Evolutionary conservation across 2,797 vertebrate genomes (phyloP).

Genomic region (Carcharodon carcharias): DNA sequence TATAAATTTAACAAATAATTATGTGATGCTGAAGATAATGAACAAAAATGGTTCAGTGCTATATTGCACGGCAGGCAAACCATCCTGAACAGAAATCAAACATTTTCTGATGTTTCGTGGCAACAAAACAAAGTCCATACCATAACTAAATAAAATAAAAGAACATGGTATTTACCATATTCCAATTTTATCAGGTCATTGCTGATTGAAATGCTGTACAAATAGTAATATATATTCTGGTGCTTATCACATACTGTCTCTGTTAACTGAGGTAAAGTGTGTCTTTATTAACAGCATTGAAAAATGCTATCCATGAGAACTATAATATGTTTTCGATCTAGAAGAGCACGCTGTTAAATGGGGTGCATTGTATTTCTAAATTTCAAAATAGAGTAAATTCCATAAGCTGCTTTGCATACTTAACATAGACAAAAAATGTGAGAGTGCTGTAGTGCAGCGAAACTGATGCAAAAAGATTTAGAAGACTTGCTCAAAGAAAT

Average conservation of each 20-base stretch:
- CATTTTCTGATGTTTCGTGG: background rate
- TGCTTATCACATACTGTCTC: background rate
- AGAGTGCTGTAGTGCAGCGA: background rate
- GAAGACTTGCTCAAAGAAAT: background rate
- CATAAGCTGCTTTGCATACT: background rate
- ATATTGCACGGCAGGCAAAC: background rate
- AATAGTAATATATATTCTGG: background rate
- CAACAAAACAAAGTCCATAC: background rate
- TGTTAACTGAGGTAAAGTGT: background rate
- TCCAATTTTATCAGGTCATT: constrained; percentile 26
- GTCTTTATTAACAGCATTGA: background rate
- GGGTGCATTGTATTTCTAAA: background rate
- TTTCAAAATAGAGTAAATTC: background rate
- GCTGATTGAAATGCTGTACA: background rate
- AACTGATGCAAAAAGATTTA: background rate
- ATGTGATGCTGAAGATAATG: background rate
- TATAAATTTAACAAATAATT: constrained; percentile 11
- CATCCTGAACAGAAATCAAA: background rate
- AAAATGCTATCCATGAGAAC: background rate
- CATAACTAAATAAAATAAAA: background rate
- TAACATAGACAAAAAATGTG: background rate
- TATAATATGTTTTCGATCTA: background rate
- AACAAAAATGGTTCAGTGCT: background rate
- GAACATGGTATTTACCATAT: background rate
- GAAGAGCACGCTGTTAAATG: background rate